Evolutionary conservation across 1,140 invertebrate species (phyloP), one percentile per base, ranked within the genome.

Genomic region (Ctenoplectra terminalis): DNA sequence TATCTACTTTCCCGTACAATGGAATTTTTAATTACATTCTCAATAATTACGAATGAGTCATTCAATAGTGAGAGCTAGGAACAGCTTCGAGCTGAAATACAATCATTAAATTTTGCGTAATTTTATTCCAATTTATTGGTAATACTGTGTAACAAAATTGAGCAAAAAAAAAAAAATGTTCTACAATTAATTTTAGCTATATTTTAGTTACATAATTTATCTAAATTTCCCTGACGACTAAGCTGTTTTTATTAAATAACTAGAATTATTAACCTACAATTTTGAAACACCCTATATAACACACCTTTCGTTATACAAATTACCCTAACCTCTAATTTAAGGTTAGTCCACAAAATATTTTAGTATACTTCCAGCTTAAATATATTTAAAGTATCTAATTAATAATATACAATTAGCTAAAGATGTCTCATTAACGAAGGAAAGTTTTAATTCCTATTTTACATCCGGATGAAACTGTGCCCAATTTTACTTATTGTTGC

Each of bases 361-460:
- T n/a, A n/a, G n/a, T n/a, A n/a, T n/a, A n/a, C 40, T 5, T 40
- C 40, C 40, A 40, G 9, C 9, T 63, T 9, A 23, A 40, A 48
- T 48, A 15, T 11, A 13, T n/a, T n/a, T 11, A 2, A 4, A 4
- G 29, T 9, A 29, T 61, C 3, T n/a, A 5, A 61, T 31, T 11
- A 11, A 61, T 5, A 23, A 61, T 37, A 48, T 26, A 6, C 8
- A 20, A 9, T 20, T 40, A 56, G 34, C 13, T 6, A 29, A 2
- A 29, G 8, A 46, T 76, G 48, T 29, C 6, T 76, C 31, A 67
- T 76, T 67, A 15, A 54, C 67, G 26, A 54, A 54, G 0, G 61
- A 67, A 76, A 76, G 61, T 43, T 31, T 56, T 11, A 26, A 13
- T 20, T 13, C 1, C 7, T 15, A 54, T 56, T 63, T 13, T 20